Percentiles rank a stretch among this genome's conserved stretches.
Conservation (phyloP, 2,888 invertebrate genomes). For the Punctoribates punctum region DNA sequence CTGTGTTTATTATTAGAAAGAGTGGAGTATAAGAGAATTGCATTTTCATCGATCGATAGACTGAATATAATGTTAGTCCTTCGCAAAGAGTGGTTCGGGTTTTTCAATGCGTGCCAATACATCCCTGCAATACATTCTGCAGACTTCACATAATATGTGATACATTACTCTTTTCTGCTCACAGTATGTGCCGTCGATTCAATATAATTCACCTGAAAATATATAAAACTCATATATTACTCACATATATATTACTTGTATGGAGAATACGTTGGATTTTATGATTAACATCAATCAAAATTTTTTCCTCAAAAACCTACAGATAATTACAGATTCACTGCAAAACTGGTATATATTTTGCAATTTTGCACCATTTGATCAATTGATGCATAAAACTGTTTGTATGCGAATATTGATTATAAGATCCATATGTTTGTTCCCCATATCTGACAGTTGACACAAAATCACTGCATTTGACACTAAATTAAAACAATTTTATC, state of each 20-base stretch:
- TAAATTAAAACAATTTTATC: too few species aligned
- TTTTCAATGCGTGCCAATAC: not conserved
- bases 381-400: too few species aligned
- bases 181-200: not conserved
- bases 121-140: not conserved
- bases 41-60: not conserved
- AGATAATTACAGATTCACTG: too few species aligned
- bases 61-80: not conserved
- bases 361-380: too few species aligned
- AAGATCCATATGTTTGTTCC: too few species aligned
- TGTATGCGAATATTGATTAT: too few species aligned
- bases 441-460: too few species aligned
- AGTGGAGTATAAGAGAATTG: conserved; percentile 17
- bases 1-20: conserved; percentile 19
- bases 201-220: conserved; percentile 17
- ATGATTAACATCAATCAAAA: not conserved
- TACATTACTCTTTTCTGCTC: not conserved
- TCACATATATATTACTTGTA: not conserved
- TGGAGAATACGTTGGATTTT: not conserved
- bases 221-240: not conserved
- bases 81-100: not conserved
- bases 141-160: not conserved
- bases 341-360: too few species aligned
- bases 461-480: too few species aligned
- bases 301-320: not conserved